phyloP scores from a whole-genome alignment of 2,113 vertebrate genomes.

The Microcebus ravelobensis region DNA sequence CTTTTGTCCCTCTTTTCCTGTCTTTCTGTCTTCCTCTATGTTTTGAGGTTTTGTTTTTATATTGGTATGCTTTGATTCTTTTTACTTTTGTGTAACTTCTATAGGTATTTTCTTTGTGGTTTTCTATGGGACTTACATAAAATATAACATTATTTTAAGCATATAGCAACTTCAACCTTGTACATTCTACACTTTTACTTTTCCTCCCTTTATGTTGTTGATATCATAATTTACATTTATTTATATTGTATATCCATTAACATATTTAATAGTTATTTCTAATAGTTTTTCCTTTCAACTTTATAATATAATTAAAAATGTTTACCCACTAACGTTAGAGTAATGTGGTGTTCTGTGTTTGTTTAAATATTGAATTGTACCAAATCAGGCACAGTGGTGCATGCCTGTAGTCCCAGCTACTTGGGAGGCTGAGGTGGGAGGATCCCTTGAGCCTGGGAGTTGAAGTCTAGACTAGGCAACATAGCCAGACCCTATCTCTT shows the following conservation, averaged over 20 bases:
- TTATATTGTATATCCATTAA: neutral
- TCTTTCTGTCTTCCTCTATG: neutral
- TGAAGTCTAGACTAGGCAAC: too few relatives aligned
- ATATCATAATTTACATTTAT: neutral
- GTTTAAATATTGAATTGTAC: neutral
- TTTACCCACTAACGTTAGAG: neutral
- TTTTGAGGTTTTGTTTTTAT: neutral
- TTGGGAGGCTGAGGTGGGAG: too few relatives aligned
- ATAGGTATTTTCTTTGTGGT: neutral
- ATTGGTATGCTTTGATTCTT: neutral
- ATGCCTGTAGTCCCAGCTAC: too few relatives aligned
- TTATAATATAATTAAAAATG: neutral
- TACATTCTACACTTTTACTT: neutral
- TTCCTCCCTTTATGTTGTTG: neutral
- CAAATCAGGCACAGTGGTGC: too few relatives aligned
- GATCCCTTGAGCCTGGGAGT: too few relatives aligned
- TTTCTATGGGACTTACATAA: neutral
- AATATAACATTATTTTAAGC: neutral
- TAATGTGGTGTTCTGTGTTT: neutral
- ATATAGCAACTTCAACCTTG: neutral
- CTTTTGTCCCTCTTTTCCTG: neutral
- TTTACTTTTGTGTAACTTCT: neutral
- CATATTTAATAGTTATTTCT: neutral
- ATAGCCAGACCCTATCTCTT: too few relatives aligned
- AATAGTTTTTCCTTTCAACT: neutral